Evolutionary conservation across 2,888 invertebrate species (phyloP).

Genomic region (Isotomurus palustris): DNA sequence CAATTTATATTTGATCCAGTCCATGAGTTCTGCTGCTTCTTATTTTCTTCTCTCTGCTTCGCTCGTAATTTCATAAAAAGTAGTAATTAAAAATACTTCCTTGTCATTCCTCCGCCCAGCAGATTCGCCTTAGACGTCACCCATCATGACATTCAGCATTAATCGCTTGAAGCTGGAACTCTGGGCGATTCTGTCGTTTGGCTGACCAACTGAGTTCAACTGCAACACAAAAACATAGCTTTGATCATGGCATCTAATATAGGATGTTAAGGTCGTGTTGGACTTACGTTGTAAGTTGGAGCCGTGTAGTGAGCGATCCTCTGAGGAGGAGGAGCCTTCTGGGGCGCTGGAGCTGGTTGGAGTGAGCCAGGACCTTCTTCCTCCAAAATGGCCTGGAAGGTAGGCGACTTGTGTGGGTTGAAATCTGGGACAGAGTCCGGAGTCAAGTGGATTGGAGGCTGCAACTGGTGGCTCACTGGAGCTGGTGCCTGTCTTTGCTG

Average conservation of each 20-base stretch:
- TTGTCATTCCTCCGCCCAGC: too few relatives aligned
- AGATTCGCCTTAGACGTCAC: conserved; percentile 51
- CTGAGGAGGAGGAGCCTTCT: conserved; percentile 25
- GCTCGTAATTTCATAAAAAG: too few relatives aligned
- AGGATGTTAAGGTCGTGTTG: background rate
- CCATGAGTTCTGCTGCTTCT: too few relatives aligned
- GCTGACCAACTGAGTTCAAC: conserved; percentile 64
- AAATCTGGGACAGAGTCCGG: conserved; percentile 54
- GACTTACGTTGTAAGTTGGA: conserved; percentile 38
- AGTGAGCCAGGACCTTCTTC: conserved; percentile 52
- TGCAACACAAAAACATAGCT: conserved; percentile 49
- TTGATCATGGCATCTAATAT: background rate
- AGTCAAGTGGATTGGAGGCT: conserved; percentile 22
- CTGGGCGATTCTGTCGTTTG: conserved; percentile 79
- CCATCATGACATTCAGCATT: conserved; percentile 83
- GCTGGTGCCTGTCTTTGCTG: conserved; percentile 17
- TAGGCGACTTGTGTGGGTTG: conserved; percentile 84
- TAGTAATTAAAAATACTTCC: too few relatives aligned
- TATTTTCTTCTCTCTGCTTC: too few relatives aligned
- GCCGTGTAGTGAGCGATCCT: conserved; percentile 41
- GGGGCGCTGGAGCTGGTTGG: conserved; percentile 37
- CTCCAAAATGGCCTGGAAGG: conserved; percentile 80
- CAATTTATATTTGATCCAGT: too few relatives aligned
- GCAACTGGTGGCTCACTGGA: conserved; percentile 3
- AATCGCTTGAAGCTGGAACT: conserved; percentile 87